These are phyloP conservation scores for Smutsia gigantea DNA, from an alignment of 2,797 vertebrate genomes.

Conservation along the genomic window DNA sequence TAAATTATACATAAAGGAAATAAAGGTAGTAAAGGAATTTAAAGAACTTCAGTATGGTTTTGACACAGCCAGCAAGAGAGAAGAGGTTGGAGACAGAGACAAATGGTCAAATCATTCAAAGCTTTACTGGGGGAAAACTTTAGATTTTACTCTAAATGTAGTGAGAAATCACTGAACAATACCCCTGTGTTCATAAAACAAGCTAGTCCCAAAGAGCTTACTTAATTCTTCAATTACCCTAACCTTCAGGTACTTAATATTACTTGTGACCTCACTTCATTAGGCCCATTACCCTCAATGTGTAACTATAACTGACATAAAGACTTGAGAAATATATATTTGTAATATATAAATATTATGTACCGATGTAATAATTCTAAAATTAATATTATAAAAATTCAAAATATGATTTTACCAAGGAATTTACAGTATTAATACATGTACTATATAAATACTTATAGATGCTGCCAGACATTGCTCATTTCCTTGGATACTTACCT, in stretches of 20 bases:
- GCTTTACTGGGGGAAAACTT: neutral
- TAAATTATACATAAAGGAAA: neutral
- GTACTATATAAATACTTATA: neutral
- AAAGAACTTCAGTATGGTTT: slow-evolving; percentile 13
- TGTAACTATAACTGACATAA: slow-evolving; percentile 28
- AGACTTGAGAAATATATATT: neutral
- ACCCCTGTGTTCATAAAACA: neutral
- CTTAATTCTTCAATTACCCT: slow-evolving; percentile 25
- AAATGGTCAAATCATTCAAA: neutral
- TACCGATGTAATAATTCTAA: neutral
- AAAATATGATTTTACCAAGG: neutral
- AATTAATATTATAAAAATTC: slow-evolving; percentile 10
- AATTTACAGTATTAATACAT: neutral
- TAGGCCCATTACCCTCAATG: neutral
- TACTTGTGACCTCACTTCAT: neutral
- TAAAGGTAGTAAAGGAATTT: neutral
- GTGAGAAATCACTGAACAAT: neutral
- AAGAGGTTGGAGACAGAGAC: neutral
- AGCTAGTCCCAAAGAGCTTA: neutral
- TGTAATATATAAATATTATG: neutral
- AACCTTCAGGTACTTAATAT: slow-evolving; percentile 4
- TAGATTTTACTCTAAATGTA: slow-evolving; percentile 35
- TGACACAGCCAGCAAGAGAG: neutral
- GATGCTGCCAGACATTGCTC: neutral
- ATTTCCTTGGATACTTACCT: neutral